phyloP scores from a whole-genome alignment of 2,888 invertebrate genomes.

The Helleia helle region DNA sequence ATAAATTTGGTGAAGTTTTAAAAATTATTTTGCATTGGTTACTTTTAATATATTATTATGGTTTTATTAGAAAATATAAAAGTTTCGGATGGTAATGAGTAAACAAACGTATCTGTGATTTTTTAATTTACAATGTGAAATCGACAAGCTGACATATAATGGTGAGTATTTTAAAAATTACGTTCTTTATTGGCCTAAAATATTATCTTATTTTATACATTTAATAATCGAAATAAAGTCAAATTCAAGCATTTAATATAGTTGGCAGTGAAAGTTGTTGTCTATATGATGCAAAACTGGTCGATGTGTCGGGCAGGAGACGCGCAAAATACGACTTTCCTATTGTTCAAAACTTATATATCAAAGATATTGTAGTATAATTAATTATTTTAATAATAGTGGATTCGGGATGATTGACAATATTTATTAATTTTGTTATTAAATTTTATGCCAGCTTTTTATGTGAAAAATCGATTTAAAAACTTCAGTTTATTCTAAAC shows the following conservation, averaged over 20 bases:
- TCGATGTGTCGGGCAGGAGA: conserved; percentile 9
- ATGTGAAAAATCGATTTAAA: no score
- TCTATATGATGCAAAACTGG: conserved; percentile 15
- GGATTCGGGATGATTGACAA: no score
- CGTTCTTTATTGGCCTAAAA: no score
- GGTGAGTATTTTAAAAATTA: conserved; percentile 43
- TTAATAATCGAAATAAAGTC: no score
- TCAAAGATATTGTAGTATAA: no score
- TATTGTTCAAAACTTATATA: conserved; percentile 1
- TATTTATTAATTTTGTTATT: no score
- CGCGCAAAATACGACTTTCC: background rate
- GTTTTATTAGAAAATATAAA: background rate
- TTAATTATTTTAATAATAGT: no score
- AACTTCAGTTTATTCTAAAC: no score
- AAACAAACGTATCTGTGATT: background rate
- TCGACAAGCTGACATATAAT: conserved; percentile 35
- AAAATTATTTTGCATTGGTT: background rate
- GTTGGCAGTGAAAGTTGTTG: conserved; percentile 18
- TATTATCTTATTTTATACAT: no score
- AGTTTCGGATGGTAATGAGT: background rate
- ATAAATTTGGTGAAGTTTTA: conserved; percentile 7
- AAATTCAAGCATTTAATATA: no score
- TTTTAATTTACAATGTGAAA: conserved; percentile 38
- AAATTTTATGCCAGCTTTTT: no score
- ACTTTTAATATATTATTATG: background rate